phyloP scores from a whole-genome alignment of 2,113 vertebrate species.

The Proteles cristata region DNA sequence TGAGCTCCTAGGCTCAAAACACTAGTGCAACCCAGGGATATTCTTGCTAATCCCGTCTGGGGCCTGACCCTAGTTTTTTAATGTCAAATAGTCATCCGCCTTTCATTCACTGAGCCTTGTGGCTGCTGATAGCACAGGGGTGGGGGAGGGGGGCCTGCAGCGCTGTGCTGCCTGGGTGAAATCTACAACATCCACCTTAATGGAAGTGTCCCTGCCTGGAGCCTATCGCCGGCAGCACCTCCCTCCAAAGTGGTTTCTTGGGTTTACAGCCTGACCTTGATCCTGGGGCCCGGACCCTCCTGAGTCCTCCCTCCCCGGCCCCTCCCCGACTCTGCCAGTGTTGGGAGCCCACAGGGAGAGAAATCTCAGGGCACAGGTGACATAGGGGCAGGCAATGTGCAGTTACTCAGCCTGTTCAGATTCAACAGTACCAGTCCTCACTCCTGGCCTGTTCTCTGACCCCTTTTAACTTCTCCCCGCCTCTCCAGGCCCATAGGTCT shows the following conservation, averaged over 20 bases:
- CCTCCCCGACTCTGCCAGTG: not conserved
- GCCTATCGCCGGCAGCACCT: not conserved
- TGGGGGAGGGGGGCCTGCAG: too few species aligned
- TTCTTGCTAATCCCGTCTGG: not conserved
- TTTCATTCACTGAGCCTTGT: not conserved
- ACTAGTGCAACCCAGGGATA: not conserved
- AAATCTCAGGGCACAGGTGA: not conserved
- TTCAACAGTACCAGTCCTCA: not conserved
- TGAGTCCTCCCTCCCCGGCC: rapidly evolving
- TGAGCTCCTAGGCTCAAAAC: not conserved
- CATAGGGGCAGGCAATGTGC: not conserved
- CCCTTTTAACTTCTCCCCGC: not conserved
- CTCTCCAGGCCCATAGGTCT: not conserved
- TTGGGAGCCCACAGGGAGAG: not conserved
- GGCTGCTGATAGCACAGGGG: too few species aligned
- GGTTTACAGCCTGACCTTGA: not conserved
- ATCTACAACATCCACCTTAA: not conserved
- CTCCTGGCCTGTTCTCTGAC: not conserved
- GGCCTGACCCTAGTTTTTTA: not conserved
- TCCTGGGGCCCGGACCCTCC: not conserved
- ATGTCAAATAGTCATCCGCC: not conserved
- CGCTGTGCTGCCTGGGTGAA: too few species aligned
- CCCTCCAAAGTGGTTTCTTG: not conserved
- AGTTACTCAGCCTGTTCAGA: not conserved
- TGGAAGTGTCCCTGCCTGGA: not conserved